Evolutionary conservation across 2,797 vertebrate genomes (phyloP), one percentile per base, ranked within the genome.

Genomic region (Poeciliopsis presidionis): DNA sequence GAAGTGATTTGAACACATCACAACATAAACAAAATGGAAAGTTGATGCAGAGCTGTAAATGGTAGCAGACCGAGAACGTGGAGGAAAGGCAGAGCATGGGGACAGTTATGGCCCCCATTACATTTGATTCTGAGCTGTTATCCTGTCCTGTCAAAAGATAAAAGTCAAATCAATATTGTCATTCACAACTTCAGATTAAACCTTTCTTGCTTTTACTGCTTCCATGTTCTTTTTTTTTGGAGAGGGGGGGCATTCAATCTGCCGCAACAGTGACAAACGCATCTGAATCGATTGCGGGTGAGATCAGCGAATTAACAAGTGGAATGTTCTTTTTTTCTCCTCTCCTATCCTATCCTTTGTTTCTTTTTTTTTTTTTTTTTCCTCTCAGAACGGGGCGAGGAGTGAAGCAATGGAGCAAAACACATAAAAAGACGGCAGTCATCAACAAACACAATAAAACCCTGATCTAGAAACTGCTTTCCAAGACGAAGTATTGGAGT

Each of bases 171-270:
- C 95, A 95, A 95, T 96, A 95, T 92, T 94, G 94, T 94, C 95
- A 95, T 96, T 96, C 94, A 91, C 95, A 95, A 92, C 90, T 95
- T 93, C 88, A 94, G 94, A 95, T 95, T 94, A 95, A 94, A 94
- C 93, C 84, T 75, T 55, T 70, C 82, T 87, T 85, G 89, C 89
- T 92, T 94, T 94, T 91, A 93, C 90, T 90, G 91, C 90, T 81
- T 89, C 88, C 76, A 85, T 93, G 90, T 92, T 91, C 91, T 89
- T 91, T 94, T 94, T 94, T 39, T 39, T 0, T 36, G 33, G 36
- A 30, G 30, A 30, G 36, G 88, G 72, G 78, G 90, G 83, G 88
- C 86, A 88, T 94, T 94, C 92, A 91, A 91, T 93, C 88, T 81
- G 90, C 89, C 73, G 86, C 88, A 90, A 88, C 89, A 91, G 92